Evolutionary conservation across 2,797 vertebrate species (phyloP).

Genomic region (Scolopax rusticola): DNA sequence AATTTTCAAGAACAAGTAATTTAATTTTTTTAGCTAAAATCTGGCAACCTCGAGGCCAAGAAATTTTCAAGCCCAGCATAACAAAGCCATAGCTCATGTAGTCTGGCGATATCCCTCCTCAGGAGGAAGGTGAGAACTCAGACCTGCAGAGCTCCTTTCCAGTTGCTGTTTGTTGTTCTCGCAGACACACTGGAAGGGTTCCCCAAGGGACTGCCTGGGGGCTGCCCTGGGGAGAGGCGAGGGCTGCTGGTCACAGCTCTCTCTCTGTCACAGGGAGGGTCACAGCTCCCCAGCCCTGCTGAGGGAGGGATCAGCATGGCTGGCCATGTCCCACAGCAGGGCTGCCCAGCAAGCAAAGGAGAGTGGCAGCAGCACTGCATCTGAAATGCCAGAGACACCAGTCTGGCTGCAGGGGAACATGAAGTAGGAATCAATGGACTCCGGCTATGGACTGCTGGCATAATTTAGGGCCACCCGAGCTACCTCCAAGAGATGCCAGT

Average conservation of each 20-base stretch:
- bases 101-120: neutral
- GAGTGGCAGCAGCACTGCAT: neutral
- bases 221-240: neutral
- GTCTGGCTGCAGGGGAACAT: neutral
- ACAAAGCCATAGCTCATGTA: neutral
- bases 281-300: neutral
- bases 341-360: neutral
- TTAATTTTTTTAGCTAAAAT: neutral
- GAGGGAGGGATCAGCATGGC: fast-evolving
- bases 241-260: neutral
- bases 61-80: neutral
- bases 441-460: neutral
- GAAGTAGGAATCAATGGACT: neutral
- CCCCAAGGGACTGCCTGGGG: neutral
- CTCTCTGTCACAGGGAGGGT: fast-evolving
- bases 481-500: neutral
- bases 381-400: fast-evolving
- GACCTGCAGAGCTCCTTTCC: neutral
- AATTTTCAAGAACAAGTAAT: neutral
- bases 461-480: neutral
- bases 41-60: neutral
- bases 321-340: fast-evolving
- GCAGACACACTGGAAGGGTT: neutral
- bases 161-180: neutral
- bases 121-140: neutral